Base-by-base conservation (phyloP, 2,113 vertebrate species). In the Galeopterus variegatus region DNA sequence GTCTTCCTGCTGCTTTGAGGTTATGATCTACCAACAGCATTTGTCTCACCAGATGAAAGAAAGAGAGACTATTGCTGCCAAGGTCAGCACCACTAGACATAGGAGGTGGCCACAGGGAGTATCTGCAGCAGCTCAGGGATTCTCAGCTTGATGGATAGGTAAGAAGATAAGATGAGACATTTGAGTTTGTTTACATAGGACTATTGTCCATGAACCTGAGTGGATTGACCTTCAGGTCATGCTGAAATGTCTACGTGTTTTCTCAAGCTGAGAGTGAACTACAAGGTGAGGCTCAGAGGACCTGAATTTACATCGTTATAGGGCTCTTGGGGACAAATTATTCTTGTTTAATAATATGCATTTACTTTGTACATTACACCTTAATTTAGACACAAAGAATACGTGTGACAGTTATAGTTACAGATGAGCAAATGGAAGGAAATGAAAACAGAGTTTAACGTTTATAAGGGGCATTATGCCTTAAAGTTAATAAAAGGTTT, bases 201-300 rank as follows among this genome's bases (percentile, higher is more conserved):
- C 65, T 90, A 31, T 92, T 93, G 95, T 93, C 72, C 56, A 60
- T 96, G 84, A 96, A 80, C 45, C 92, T 82, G 80, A 82, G 60
- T 77, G n/a, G 31, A 31, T 54, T 91, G 95, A 97, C 96, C 96
- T 97, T 97, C 92, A 97, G 95, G 96, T 97, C 97, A 94, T 73
- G 50, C 56, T 41, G 72, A 91, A 90, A 94, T 90, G 24, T 58
- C 73, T 90, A 8, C 23, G 28, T 92, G 15, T 94, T 96, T 93
- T 95, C 73, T 93, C 62, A 93, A 73, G 31, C 56, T 93, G 56
- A 93, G 56, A 72, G 31, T 36, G 6, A 91, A 84, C 72, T 79
- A 52, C 18, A 96, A 96, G 69, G 52, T 87, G n/a, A 92, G 79
- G 21, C 48, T 88, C 69, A 52, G 50, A 80, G 41, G 56, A 84